These are phyloP conservation scores for Delphinus delphis DNA, from an alignment of 2,113 vertebrate species.

Conservation along the genomic window DNA sequence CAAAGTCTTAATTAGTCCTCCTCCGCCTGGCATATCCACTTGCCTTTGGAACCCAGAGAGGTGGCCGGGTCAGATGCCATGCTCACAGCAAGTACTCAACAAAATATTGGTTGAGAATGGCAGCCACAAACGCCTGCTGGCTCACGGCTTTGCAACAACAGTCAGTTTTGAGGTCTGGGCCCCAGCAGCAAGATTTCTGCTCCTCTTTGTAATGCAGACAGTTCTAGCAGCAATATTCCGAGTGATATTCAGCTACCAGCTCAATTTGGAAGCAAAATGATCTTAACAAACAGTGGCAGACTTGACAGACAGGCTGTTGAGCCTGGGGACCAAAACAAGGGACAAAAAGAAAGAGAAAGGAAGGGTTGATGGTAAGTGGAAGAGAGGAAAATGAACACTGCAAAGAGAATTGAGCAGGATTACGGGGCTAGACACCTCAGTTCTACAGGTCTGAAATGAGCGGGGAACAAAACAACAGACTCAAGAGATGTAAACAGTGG, in stretches of 20 bases:
- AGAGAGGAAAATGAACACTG: slow-evolving; percentile 20
- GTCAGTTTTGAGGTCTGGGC: slow-evolving; percentile 40
- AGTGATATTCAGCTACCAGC: slow-evolving; percentile 46
- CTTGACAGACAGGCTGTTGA: slow-evolving; percentile 59
- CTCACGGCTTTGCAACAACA: slow-evolving; percentile 14
- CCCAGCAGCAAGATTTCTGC: not conserved
- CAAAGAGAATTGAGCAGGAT: not conserved
- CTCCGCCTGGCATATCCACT: slow-evolving; percentile 49
- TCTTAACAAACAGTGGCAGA: slow-evolving; percentile 69
- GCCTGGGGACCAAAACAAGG: slow-evolving; percentile 43
- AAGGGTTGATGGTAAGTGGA: not conserved
- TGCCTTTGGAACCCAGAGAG: slow-evolving; percentile 49
- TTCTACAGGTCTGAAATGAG: slow-evolving; percentile 6
- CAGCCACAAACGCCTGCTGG: not conserved
- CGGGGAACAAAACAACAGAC: not conserved
- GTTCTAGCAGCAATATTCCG: slow-evolving; percentile 37
- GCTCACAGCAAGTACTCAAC: slow-evolving; percentile 30
- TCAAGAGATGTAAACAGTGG: not conserved
- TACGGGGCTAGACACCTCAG: not conserved
- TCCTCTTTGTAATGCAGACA: slow-evolving; percentile 20
- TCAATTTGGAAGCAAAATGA: slow-evolving; percentile 62
- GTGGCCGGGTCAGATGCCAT: not conserved
- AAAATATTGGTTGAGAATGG: slow-evolving; percentile 46
- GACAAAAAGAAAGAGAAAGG: slow-evolving; percentile 26
- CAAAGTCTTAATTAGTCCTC: slow-evolving; percentile 73